A percentile compares a stretch with the other conserved stretches of the same genome.
Evolutionary conservation across 2,888 invertebrate species (phyloP).

Genomic region (Heliconius ethilla): DNA sequence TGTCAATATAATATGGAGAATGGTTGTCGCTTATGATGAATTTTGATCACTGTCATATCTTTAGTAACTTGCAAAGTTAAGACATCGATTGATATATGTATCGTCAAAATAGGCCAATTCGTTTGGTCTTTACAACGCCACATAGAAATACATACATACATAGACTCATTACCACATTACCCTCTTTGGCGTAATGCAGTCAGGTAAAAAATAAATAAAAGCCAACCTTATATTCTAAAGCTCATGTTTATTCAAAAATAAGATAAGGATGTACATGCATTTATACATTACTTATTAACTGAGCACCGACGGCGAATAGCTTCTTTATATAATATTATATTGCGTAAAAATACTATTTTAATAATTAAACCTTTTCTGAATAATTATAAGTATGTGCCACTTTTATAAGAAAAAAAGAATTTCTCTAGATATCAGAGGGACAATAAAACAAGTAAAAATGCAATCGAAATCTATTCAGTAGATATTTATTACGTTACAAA

Average conservation of each 20-base stretch:
- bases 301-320: constrained; percentile 75
- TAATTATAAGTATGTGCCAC: neutral
- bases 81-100: too few relatives aligned
- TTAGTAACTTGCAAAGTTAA: too few relatives aligned
- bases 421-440: constrained; percentile 2
- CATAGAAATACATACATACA: too few relatives aligned
- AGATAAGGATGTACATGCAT: constrained; percentile 77
- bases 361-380: neutral
- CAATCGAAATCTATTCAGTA: constrained; percentile 19
- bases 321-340: constrained; percentile 25
- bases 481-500: constrained; percentile 14
- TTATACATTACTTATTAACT: constrained; percentile 68
- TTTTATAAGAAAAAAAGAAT: neutral
- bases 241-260: constrained; percentile 74
- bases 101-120: too few relatives aligned
- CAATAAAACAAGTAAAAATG: constrained; percentile 8
- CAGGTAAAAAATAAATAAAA: constrained; percentile 6
- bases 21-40: too few relatives aligned
- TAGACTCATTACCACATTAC: too few relatives aligned
- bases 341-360: neutral
- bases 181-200: too few relatives aligned
- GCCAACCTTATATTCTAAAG: constrained; percentile 53
- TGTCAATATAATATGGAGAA: too few relatives aligned
- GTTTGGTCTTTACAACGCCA: too few relatives aligned
- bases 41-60: too few relatives aligned